Percentiles rank a stretch among this genome's conserved stretches.
These are phyloP conservation scores for Proales similis DNA, from an alignment of 1,140 invertebrate genomes.

Conservation along the genomic window DNA sequence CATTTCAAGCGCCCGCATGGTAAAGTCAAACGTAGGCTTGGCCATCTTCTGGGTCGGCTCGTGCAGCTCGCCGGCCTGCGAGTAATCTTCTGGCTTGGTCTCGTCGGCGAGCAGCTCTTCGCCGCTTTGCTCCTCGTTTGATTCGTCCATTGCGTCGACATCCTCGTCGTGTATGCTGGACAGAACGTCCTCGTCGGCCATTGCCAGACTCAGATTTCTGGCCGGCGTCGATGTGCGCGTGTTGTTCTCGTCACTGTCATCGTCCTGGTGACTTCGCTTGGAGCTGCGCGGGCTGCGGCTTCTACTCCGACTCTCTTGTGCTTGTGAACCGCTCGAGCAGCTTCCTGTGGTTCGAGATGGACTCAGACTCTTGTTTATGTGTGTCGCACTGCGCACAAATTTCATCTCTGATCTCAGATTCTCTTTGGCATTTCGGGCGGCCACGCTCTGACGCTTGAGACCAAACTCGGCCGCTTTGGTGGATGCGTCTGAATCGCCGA, in stretches of 20 bases:
- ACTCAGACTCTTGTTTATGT: too few relatives aligned
- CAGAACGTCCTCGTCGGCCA: slow-evolving; percentile 2
- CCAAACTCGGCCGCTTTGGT: too few relatives aligned
- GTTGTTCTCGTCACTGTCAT: background rate
- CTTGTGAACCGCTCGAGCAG: background rate
- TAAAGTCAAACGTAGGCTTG: slow-evolving; percentile 40
- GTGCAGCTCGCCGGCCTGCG: background rate
- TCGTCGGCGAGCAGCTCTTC: slow-evolving; percentile 10
- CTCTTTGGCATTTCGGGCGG: too few relatives aligned
- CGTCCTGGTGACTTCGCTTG: too few relatives aligned
- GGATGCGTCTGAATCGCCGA: too few relatives aligned
- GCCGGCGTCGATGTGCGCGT: slow-evolving; percentile 16
- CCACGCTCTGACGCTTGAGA: too few relatives aligned
- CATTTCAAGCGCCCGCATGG: slow-evolving; percentile 47
- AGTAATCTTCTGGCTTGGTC: background rate
- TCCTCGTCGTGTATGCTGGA: background rate
- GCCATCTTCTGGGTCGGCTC: background rate
- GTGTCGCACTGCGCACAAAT: too few relatives aligned
- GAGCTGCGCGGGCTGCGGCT: slow-evolving; percentile 8
- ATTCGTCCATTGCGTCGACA: slow-evolving; percentile 11
- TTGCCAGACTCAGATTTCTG: too few relatives aligned
- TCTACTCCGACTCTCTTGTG: background rate
- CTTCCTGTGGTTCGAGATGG: too few relatives aligned
- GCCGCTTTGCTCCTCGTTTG: slow-evolving; percentile 6
- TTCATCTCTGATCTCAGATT: too few relatives aligned